Evolutionary conservation across 2,113 vertebrate genomes (phyloP).

Genomic region (Silurus meridionalis): DNA sequence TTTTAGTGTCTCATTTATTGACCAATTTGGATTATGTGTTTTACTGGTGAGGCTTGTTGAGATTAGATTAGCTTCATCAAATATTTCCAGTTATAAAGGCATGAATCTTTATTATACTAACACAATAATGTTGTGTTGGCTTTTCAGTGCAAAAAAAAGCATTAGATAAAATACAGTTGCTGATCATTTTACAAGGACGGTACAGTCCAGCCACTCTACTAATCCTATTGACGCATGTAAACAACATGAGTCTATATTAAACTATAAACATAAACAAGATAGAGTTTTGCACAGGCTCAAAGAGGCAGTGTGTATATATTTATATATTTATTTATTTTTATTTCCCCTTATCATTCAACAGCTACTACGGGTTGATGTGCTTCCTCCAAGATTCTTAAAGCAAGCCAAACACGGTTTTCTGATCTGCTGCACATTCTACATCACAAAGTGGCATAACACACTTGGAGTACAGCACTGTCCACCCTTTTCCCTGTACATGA

Average conservation of each 20-base stretch:
- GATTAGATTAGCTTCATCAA: neutral
- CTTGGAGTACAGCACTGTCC: neutral
- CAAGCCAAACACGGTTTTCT: neutral
- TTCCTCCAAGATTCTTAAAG: neutral
- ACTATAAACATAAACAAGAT: neutral
- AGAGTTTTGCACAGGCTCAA: neutral
- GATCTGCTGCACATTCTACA: neutral
- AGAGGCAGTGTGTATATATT: neutral
- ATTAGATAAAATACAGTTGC: neutral
- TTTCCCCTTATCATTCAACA: neutral
- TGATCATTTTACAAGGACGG: neutral
- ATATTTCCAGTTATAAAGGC: neutral
- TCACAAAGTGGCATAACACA: neutral
- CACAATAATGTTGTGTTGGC: neutral
- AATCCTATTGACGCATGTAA: neutral
- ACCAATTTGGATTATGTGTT: neutral
- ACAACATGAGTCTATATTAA: neutral
- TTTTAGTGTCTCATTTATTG: neutral
- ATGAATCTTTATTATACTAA: neutral
- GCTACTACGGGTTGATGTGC: neutral
- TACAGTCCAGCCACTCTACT: neutral
- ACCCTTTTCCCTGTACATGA: neutral
- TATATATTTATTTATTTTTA: neutral
- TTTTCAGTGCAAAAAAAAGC: neutral
- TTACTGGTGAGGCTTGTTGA: neutral